A percentile compares a stretch with the other conserved stretches of the same genome.
phyloP scores from a whole-genome alignment of 2,797 vertebrate genomes.

The Cryptoprocta ferox region DNA sequence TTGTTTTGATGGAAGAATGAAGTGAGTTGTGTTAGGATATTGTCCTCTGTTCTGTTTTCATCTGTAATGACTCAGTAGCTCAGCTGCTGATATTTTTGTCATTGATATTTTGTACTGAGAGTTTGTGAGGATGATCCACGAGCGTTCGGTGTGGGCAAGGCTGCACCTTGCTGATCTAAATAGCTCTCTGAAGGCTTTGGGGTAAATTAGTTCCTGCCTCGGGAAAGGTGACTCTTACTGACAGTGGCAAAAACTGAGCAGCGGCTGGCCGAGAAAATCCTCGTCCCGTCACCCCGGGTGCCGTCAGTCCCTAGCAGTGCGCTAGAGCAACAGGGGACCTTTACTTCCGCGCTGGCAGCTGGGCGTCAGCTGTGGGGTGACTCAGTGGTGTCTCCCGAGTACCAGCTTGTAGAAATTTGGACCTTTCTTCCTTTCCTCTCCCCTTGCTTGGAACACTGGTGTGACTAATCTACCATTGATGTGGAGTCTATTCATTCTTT shows the following conservation, averaged over 20 bases:
- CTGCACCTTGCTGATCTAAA: background rate
- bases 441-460: no score
- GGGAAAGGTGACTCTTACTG: background rate
- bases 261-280: background rate
- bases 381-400: no score
- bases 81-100: background rate
- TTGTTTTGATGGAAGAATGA: background rate
- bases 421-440: no score
- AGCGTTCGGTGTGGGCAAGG: background rate
- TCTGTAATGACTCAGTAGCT: no score
- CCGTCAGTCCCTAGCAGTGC: background rate
- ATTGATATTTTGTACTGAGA: background rate
- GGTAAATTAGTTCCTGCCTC: background rate
- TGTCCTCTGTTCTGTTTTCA: background rate
- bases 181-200: background rate
- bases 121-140: no score
- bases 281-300: background rate
- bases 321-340: background rate
- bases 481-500: no score
- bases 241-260: background rate
- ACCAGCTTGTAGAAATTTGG: no score
- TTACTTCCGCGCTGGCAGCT: no score
- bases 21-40: background rate
- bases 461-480: no score
- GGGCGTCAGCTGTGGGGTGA: no score